These are phyloP conservation scores for Ceramica pisi DNA, from an alignment of 2,888 invertebrate species.

Conservation along the genomic window DNA sequence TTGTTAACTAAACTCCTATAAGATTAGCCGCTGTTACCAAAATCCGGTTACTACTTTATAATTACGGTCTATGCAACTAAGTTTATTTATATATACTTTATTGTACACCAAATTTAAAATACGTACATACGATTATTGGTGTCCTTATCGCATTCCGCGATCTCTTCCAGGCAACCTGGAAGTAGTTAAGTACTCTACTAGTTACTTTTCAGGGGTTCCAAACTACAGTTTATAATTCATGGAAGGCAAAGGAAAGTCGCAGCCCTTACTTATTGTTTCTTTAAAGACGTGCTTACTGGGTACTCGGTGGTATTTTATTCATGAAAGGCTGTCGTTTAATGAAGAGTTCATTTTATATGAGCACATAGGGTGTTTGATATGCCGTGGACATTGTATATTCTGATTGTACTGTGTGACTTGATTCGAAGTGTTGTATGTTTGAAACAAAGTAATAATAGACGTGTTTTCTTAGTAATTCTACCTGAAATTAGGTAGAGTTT, in stretches of 20 bases:
- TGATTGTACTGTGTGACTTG: not conserved
- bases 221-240: constrained; percentile 14
- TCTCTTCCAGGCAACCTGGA: too few relatives aligned
- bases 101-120: too few relatives aligned
- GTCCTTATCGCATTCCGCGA: too few relatives aligned
- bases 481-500: not conserved
- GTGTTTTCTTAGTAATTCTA: not conserved
- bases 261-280: constrained; percentile 21
- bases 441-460: not conserved
- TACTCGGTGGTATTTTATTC: constrained; percentile 26
- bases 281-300: not conserved
- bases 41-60: not conserved
- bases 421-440: not conserved
- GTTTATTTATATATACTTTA: too few relatives aligned
- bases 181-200: constrained; percentile 9
- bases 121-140: too few relatives aligned
- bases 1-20: too few relatives aligned
- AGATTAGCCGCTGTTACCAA: too few relatives aligned
- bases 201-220: not conserved
- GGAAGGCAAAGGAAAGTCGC: not conserved
- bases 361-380: not conserved
- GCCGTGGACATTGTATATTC: not conserved
- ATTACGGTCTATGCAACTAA: not conserved
- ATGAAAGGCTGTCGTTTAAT: not conserved
- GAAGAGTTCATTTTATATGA: not conserved